Base-by-base conservation (phyloP, 1,140 invertebrate species). In the Chrysopa pallens region DNA sequence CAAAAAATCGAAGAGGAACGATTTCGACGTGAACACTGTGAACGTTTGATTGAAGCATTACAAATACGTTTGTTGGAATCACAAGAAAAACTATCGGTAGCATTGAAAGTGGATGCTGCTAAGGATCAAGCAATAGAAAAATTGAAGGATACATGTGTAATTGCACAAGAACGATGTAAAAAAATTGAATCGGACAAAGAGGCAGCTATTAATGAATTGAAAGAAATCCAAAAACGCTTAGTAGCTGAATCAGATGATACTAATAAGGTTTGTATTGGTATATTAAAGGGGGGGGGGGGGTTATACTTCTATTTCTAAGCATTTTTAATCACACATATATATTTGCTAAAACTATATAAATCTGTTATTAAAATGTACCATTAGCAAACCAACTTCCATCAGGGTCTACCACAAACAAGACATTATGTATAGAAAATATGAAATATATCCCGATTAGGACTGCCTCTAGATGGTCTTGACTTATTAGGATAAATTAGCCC, bases 31-130 rank as follows among this genome's bases (percentile, higher is more conserved):
- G 55, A 84, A 74, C 82, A 85, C 54, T 80, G 81, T 55, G 82
- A 87, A 58, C 65, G 75, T 46, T 62, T 79, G 45, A 82, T 87
- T 33, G 75, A 82, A 52, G 66, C 77, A 33, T 55, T 85, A 1
- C 81, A 86, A 55, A 71, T 70, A 43, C 72, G 74, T 45, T 56
- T 80, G 39, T 57, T 85, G 13, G 80, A 85, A 50, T 73, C 80
- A 47, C 76, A 85, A 59, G 78, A 87, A 54, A 76, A 79, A 48
- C 54, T 86, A 17, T 78, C 80, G 0, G 81, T 85, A 2, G 82
- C 82, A 4, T 58, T 84, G 8, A 70, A 73, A 58, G 74, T 86
- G 1, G 82, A 85, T 57, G 67, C 70, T 36, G 66, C 75, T 6
- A 86, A 87, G 54, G 81, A 84, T 55, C 55, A 64, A 11, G 71